These are phyloP conservation scores for Habropoda laboriosa DNA, from an alignment of 1,140 invertebrate species.

Conservation along the genomic window DNA sequence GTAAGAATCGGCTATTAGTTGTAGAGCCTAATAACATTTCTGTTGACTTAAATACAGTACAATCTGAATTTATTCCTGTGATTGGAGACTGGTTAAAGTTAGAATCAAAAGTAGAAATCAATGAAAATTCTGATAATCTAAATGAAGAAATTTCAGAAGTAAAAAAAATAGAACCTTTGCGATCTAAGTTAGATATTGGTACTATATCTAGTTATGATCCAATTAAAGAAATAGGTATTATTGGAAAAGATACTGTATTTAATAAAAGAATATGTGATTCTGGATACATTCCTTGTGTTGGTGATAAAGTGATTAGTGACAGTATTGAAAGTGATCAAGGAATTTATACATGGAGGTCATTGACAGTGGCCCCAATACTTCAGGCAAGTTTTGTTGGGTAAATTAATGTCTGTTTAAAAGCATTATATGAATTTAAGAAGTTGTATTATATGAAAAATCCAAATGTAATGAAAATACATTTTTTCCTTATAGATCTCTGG, in stretches of 20 bases:
- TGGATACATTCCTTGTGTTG: slow-evolving; percentile 82
- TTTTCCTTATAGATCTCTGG: slow-evolving; percentile 21
- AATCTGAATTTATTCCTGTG: slow-evolving; percentile 81
- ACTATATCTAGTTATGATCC: slow-evolving; percentile 82
- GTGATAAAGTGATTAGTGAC: slow-evolving; percentile 84
- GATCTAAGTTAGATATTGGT: slow-evolving; percentile 81
- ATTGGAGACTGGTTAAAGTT: slow-evolving; percentile 86
- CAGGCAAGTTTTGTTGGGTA: slow-evolving; percentile 68
- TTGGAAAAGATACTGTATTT: slow-evolving; percentile 83
- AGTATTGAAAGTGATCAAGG: slow-evolving; percentile 87
- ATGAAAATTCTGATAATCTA: slow-evolving; percentile 80
- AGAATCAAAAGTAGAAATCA: slow-evolving; percentile 82
- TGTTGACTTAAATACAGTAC: slow-evolving; percentile 83
- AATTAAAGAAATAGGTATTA: slow-evolving; percentile 76
- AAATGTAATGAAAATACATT: slow-evolving; percentile 17
- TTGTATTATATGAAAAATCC: slow-evolving; percentile 14
- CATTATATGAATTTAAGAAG: too few relatives aligned
- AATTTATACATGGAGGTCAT: slow-evolving; percentile 83
- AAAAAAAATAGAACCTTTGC: slow-evolving; percentile 82
- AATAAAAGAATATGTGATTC: slow-evolving; percentile 80
- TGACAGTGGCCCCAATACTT: slow-evolving; percentile 80
- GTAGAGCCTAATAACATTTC: slow-evolving; percentile 81
- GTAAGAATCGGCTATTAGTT: slow-evolving; percentile 80
- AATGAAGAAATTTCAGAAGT: slow-evolving; percentile 83
- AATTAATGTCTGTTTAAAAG: too few relatives aligned